Base-by-base conservation (phyloP, 2,797 vertebrate species). In the Columba guinea region DNA sequence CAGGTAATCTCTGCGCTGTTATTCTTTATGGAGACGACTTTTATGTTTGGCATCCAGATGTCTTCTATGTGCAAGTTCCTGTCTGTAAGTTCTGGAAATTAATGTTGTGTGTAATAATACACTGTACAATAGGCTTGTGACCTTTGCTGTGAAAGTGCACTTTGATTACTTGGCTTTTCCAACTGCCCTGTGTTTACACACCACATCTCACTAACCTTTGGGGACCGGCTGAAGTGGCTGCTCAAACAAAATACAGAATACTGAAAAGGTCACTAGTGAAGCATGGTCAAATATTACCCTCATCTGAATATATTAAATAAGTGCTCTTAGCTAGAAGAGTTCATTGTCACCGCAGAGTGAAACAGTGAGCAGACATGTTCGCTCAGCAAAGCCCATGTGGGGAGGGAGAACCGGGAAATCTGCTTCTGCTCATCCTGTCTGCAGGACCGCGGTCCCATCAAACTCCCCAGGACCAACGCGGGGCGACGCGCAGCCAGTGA, bases 381-480 rank as follows among this genome's bases (percentile, higher is more conserved):
- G 7, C 32, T 9, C 0, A 0, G 59, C 67, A 53, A 5, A 26
- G 56, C 13, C 75, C 0, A 34, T 1, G 27, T 2, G 48, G 58
- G 52, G n/a, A 34, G 34, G 3, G 26, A 22, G 62, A 23, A 18
- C 2, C 0, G 1, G 48, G 30, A 46, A 52, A 37, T 1, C 5
- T 1, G 0, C 52, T 30, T 10, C 52, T 15, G 69, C 23, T 44
- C 26, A 1, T 15, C 21, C 16, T 2, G 0, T 16, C 44, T 23
- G 30, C 51, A 5, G 56, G 52, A 78, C 4, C 0, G 19, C 30
- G 53, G 41, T 20, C 70, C 75, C 44, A 22, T 8, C 56, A 32
- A 23, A 4, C 13, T 26, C 64, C 8, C 0, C 2, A 4, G 21
- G 39, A 9, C 16, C 59, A 39, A 11, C 3, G 19, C 2, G 39